Evolutionary conservation across 2,888 invertebrate genomes (phyloP), one percentile per base, ranked within the genome.

Genomic region (Morpho achilles): DNA sequence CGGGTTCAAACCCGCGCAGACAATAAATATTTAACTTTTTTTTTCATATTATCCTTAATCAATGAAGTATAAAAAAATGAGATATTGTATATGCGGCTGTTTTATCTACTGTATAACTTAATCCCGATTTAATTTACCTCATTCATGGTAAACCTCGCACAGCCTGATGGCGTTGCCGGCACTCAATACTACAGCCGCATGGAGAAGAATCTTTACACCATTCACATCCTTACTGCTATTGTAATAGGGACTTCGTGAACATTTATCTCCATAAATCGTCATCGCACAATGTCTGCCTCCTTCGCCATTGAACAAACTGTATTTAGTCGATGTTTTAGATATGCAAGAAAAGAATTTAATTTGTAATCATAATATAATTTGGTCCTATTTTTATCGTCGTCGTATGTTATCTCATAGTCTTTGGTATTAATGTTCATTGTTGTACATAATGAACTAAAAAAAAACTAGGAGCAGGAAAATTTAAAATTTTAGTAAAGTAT

Each of bases 141-240:
- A 8, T 8, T 48, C 32, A 54, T 54, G 54, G 54, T 22, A 48
- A 47, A 22, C 48, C 48, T 54, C n/a, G 32, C 5, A 16, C 5
- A 16, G 32, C 32, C 51, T 22, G 32, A 42, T 48, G 53, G 43
- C 61, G 56, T 56, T 51, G 47, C 77, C 74, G 75, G 70, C 72
- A 69, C 70, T 67, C 71, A 69, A 71, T 73, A 71, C 69, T 67
- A 66, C 56, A 60, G 59, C 58, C 39, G 51, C 50, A n/a, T 32
- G 32, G 16, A 46, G 48, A 16, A 9, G 23, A n/a, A 22, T 43
- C 10, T 41, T 55, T 50, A 48, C 8, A 56, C 56, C 1, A 63
- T 50, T 49, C 41, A n/a, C 10, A 56, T 39, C 61, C 49, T 51
- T 63, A 56, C 44, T 6, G 1, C 8, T 7, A 51, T 9, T 3